Conservation (phyloP, 2,113 vertebrate genomes). For the Cercocebus atys region DNA sequence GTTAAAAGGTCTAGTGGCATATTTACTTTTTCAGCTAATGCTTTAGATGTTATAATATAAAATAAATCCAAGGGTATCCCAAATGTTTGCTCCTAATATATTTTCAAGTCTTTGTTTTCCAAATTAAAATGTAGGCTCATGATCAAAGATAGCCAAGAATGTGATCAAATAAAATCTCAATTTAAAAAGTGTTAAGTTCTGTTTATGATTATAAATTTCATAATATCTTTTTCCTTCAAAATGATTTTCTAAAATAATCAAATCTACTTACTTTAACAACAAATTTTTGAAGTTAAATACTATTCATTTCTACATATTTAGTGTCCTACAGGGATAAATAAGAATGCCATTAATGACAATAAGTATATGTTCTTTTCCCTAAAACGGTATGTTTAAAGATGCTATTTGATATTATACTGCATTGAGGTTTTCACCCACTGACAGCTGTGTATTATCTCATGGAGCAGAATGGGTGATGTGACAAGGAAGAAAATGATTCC, state of each 20-base stretch:
- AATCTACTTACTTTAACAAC: not conserved
- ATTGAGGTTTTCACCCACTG: slow-evolving; percentile 7
- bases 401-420: not conserved
- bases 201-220: not conserved
- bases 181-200: not conserved
- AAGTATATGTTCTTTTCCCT: not conserved
- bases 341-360: not conserved
- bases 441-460: not conserved
- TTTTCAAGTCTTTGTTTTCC: slow-evolving; percentile 3
- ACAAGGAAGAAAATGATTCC: slow-evolving; percentile 48
- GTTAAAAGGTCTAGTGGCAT: not conserved
- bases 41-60: not conserved
- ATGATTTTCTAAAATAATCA: not conserved
- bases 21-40: not conserved
- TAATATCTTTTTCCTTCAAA: not conserved
- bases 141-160: not conserved
- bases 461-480: not conserved
- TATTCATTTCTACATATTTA: not conserved
- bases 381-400: not conserved
- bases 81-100: not conserved
- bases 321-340: not conserved
- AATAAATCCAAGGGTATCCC: not conserved
- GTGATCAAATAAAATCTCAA: not conserved
- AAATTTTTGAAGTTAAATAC: not conserved
- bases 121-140: not conserved